Percentiles rank a stretch among this genome's conserved stretches.
Conservation (phyloP, 2,888 invertebrate species). For the Epinotia nisella region DNA sequence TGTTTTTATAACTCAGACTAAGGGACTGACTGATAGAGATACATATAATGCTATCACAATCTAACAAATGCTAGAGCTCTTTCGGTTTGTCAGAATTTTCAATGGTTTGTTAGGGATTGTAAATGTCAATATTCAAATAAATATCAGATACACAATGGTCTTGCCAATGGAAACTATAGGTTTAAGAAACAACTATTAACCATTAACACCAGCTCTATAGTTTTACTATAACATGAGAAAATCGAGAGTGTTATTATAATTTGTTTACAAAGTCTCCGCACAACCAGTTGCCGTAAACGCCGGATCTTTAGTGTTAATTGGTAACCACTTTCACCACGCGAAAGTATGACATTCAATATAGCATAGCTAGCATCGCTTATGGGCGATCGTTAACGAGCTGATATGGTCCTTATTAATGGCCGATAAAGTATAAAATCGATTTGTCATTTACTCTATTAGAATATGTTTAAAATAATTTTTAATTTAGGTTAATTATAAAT, state of each 20-base stretch:
- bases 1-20: too few species aligned
- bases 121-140: too few species aligned
- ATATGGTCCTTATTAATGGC: conserved; percentile 25
- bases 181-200: background rate
- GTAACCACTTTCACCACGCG: conserved; percentile 43
- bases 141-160: too few species aligned
- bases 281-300: conserved; percentile 37
- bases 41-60: too few species aligned
- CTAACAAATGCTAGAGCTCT: too few species aligned
- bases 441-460: background rate
- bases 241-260: conserved; percentile 35
- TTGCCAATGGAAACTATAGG: too few species aligned
- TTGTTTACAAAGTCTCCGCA: conserved; percentile 33
- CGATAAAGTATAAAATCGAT: conserved; percentile 13
- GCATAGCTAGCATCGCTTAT: conserved; percentile 37
- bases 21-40: too few species aligned
- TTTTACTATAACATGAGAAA: conserved; percentile 21
- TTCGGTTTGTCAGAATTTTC: too few species aligned
- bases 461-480: background rate
- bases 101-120: too few species aligned
- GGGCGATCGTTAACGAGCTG: conserved; percentile 37
- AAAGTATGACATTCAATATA: conserved; percentile 40
- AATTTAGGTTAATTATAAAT: conserved; percentile 11
- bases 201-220: background rate
- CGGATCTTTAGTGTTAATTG: conserved; percentile 44